These are phyloP conservation scores for Julus scanicus DNA, from an alignment of 2,888 invertebrate species.

Conservation along the genomic window DNA sequence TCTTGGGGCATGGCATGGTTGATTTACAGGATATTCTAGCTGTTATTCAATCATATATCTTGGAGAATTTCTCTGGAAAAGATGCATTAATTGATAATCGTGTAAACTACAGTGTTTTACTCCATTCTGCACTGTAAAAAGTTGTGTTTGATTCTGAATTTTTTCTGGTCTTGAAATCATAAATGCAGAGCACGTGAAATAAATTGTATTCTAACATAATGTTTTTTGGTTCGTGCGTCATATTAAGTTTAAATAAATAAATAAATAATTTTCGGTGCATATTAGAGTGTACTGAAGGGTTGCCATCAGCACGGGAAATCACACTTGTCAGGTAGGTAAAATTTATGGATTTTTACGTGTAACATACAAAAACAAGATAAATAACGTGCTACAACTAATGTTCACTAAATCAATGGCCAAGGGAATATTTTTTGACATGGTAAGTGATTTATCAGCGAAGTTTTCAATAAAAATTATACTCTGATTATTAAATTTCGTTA, in stretches of 20 bases:
- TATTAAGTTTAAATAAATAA: too few relatives aligned
- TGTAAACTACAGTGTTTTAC: background rate
- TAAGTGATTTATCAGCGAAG: slow-evolving; percentile 66
- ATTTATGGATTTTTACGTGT: too few relatives aligned
- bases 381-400: slow-evolving; percentile 79
- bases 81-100: background rate
- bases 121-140: background rate
- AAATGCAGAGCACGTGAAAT: too few relatives aligned
- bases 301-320: too few relatives aligned
- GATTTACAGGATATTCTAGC: background rate
- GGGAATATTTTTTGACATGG: slow-evolving; percentile 91
- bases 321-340: too few relatives aligned
- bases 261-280: too few relatives aligned
- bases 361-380: slow-evolving; percentile 76
- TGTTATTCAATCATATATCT: background rate
- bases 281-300: too few relatives aligned
- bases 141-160: background rate
- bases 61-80: background rate
- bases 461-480: background rate
- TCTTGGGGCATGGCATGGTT: background rate
- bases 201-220: too few relatives aligned
- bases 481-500: background rate
- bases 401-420: slow-evolving; percentile 88
- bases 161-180: too few relatives aligned
- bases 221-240: too few relatives aligned